Evolutionary conservation across 2,888 invertebrate genomes (phyloP), one percentile per base, ranked within the genome.

Genomic region (Leuctra nigra): DNA sequence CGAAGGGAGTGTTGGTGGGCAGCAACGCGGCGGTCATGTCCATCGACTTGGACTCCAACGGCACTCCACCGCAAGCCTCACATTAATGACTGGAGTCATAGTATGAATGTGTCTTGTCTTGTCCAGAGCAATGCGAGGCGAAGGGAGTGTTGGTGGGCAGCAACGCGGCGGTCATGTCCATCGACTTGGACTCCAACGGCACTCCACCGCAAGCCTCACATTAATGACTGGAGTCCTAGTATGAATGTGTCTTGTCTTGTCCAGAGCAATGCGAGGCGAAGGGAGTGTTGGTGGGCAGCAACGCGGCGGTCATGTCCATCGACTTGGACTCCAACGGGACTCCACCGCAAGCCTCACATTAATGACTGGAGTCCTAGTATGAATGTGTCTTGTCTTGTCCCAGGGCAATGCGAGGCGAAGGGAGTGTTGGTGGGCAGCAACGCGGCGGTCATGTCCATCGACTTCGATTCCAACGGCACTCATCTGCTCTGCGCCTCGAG

Each of bases 1-100:
- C 78, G 64, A 84, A 83, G 70, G 91, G 90, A 22, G 81, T 84
- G 46, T 77, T 99, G 60, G 85, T 88, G 22, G 98, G 98, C 4
- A 94, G 95, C 67, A 98, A 97, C 74, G 93, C 92, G 18, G 92
- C 91, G 50, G 88, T 99, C 20, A 96, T 94, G 83, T 91, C 95
- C 0, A 85, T 99, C 58, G 97, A 97, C 71, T 96, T 96, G 72
- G 96, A 98, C 73, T 80, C 87, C 38, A 91, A 94, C 57, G 95
- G 94, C 54, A 81, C 84, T 11, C 80, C n/a, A n/a, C n/a, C n/a
- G n/a, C n/a, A n/a, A n/a, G n/a, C n/a, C n/a, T n/a, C n/a, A n/a
- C n/a, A n/a, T n/a, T n/a, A n/a, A n/a, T n/a, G n/a, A n/a, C n/a
- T n/a, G n/a, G n/a, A n/a, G n/a, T n/a, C n/a, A n/a, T n/a, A n/a